Percentiles rank a stretch among this genome's conserved stretches.
Evolutionary conservation across 2,888 invertebrate genomes (phyloP).

Genomic region (Sicus ferrugineus): DNA sequence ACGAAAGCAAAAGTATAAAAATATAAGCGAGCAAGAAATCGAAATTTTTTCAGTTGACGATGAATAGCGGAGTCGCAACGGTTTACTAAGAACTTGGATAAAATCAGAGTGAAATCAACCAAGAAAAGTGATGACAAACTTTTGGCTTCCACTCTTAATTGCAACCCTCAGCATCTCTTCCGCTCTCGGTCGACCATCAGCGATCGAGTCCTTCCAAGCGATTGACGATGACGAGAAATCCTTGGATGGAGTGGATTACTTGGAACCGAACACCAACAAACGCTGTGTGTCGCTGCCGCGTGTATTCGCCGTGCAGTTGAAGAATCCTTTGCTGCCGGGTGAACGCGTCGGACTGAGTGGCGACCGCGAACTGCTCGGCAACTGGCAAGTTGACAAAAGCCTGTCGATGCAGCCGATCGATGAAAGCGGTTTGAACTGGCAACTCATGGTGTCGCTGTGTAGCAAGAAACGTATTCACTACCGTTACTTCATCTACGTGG

Average conservation of each 20-base stretch:
- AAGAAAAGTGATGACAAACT: no score
- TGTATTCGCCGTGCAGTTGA: conserved; percentile 60
- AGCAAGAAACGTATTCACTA: conserved; percentile 67
- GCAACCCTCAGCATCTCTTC: no score
- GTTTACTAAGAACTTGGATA: no score
- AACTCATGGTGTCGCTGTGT: conserved; percentile 68
- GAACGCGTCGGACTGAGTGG: conserved; percentile 79
- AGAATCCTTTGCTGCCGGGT: conserved; percentile 66
- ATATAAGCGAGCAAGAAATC: no score
- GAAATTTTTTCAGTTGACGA: no score
- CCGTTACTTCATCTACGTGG: conserved; percentile 54
- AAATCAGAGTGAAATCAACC: no score
- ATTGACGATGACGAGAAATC: no score
- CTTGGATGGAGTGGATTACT: neutral
- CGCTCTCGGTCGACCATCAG: no score
- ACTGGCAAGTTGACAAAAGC: conserved; percentile 73
- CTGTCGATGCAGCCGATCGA: conserved; percentile 60
- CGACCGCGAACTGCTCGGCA: conserved; percentile 72
- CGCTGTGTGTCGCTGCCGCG: conserved; percentile 55
- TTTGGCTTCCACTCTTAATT: no score
- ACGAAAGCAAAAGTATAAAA: no score
- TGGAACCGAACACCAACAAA: neutral
- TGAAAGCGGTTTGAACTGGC: conserved; percentile 67
- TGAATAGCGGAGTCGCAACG: no score
- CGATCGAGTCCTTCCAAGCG: no score